These are phyloP conservation scores for Leptopilina syphax DNA, from an alignment of 2,888 invertebrate genomes.

Conservation along the genomic window DNA sequence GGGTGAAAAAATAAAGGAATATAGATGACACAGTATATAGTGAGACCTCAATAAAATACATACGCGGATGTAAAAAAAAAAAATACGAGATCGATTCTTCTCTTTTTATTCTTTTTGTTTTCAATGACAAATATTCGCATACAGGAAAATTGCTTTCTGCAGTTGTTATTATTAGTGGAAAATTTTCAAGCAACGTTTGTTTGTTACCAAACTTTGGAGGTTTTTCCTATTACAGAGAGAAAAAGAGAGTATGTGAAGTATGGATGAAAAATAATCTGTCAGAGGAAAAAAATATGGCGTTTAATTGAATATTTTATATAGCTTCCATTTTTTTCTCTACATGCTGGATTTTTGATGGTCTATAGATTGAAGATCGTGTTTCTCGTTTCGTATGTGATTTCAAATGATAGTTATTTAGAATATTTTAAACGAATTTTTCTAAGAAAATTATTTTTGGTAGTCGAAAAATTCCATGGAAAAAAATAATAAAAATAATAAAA, in stretches of 20 bases:
- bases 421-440: too few relatives aligned
- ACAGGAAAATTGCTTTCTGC: conserved; percentile 5
- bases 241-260: not conserved
- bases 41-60: not conserved
- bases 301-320: conserved; percentile 8
- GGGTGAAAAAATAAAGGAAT: too few relatives aligned
- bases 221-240: conserved; percentile 11
- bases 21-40: too few relatives aligned
- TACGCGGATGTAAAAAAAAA: not conserved
- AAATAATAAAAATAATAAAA: too few relatives aligned
- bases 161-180: not conserved
- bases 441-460: too few relatives aligned
- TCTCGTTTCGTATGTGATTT: not conserved
- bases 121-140: conserved; percentile 2
- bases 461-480: too few relatives aligned
- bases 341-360: not conserved
- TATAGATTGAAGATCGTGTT: conserved; percentile 2
- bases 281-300: conserved; percentile 6
- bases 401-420: too few relatives aligned
- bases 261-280: conserved; percentile 9
- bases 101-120: not conserved
- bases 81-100: not conserved
- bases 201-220: not conserved
- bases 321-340: not conserved
- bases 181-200: conserved; percentile 14